Evolutionary conservation across 2,113 vertebrate species (phyloP).

Genomic region (Smithornis capensis): DNA sequence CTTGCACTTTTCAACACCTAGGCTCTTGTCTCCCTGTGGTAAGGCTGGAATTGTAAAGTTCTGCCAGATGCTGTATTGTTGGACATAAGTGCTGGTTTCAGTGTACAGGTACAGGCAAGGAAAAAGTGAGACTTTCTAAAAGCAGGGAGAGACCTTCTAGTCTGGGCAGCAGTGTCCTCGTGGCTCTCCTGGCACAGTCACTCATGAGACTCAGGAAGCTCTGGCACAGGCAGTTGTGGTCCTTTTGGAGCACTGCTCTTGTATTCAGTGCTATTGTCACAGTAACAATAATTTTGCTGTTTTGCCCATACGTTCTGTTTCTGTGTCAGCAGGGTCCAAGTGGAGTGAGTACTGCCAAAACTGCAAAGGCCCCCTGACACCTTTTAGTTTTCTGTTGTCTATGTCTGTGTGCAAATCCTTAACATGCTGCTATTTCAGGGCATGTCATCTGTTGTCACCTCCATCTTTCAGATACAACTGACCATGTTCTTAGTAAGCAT

Average conservation of each 20-base stretch:
- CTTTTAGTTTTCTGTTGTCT: not conserved
- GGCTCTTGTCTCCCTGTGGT: accelerated
- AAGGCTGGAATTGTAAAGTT: not conserved
- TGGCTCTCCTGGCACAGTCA: not conserved
- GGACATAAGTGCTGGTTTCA: not conserved
- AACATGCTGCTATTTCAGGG: not conserved
- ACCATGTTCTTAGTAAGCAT: not conserved
- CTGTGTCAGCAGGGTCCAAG: not conserved
- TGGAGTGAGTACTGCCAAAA: not conserved
- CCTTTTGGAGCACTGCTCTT: not conserved
- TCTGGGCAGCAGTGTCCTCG: accelerated
- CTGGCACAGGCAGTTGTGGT: not conserved
- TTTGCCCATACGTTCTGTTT: not conserved
- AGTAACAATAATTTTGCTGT: not conserved
- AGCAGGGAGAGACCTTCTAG: not conserved
- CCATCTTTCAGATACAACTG: not conserved
- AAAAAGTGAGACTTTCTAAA: not conserved
- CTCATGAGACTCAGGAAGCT: not conserved
- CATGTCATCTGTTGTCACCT: not conserved
- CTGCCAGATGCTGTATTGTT: not conserved
- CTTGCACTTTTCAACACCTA: not conserved
- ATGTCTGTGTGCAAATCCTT: not conserved
- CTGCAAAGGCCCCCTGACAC: not conserved
- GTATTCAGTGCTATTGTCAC: not conserved
- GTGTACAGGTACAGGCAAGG: not conserved